These are phyloP conservation scores for Trematocara marginatum DNA, from an alignment of 2,113 vertebrate genomes.

Conservation along the genomic window DNA sequence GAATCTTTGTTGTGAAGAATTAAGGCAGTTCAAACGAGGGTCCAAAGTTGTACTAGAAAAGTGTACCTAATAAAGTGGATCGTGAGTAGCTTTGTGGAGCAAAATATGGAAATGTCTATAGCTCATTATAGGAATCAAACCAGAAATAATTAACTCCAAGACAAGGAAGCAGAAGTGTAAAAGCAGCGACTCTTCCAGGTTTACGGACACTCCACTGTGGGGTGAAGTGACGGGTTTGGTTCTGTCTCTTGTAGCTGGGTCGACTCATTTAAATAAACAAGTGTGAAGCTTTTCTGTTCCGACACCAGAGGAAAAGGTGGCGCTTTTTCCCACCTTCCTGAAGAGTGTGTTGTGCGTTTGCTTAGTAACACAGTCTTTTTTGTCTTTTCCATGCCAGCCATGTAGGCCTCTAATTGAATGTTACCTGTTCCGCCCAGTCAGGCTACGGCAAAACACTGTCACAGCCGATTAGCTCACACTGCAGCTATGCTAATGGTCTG, in stretches of 20 bases:
- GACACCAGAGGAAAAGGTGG: conserved; percentile 11
- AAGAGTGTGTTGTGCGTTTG: conserved; percentile 36
- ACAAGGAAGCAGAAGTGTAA: background rate
- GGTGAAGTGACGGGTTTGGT: background rate
- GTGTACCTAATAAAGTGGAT: background rate
- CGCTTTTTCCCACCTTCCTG: background rate
- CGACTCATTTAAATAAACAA: conserved; percentile 33
- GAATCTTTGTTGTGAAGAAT: background rate
- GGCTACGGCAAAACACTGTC: conserved; percentile 37
- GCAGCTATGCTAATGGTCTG: conserved; percentile 54
- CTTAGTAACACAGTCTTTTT: conserved; percentile 32
- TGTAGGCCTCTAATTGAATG: conserved; percentile 44
- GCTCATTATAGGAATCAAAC: background rate
- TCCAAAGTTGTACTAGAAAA: background rate
- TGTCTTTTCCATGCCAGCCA: conserved; percentile 1
- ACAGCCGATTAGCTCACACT: conserved; percentile 44
- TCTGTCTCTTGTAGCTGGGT: conserved; percentile 19
- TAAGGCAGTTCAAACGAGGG: background rate
- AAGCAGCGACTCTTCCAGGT: background rate
- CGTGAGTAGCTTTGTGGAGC: background rate
- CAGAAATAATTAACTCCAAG: background rate
- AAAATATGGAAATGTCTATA: background rate
- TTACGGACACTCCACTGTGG: background rate
- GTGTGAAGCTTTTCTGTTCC: conserved; percentile 10
- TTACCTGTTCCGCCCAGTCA: conserved; percentile 60